phyloP scores from a whole-genome alignment of 2,888 invertebrate genomes.

The Drosophila imparisetae region DNA sequence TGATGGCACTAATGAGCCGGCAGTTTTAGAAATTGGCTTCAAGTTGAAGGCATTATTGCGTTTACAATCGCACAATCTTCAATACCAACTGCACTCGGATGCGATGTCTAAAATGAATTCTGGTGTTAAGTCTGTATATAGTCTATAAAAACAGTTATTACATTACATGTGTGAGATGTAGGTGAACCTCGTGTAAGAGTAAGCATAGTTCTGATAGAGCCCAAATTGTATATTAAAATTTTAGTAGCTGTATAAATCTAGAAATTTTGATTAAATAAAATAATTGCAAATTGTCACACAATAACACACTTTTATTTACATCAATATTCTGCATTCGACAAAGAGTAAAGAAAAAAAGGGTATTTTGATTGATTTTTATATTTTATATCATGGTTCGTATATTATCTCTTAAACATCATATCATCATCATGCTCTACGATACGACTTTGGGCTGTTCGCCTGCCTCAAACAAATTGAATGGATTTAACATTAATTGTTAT shows the following conservation, averaged over 20 bases:
- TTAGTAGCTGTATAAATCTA: slow-evolving; percentile 18
- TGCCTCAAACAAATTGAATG: slow-evolving; percentile 31
- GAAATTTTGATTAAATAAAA: slow-evolving; percentile 8
- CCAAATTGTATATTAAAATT: slow-evolving; percentile 56
- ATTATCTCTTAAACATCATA: slow-evolving; percentile 40
- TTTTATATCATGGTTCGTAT: slow-evolving; percentile 36
- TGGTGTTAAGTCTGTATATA: slow-evolving; percentile 87
- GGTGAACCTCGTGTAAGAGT: slow-evolving; percentile 30
- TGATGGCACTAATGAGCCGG: slow-evolving; percentile 58
- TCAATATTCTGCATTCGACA: neutral
- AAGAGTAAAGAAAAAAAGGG: slow-evolving; percentile 2
- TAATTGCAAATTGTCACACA: neutral
- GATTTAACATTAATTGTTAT: slow-evolving; percentile 36
- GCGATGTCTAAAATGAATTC: slow-evolving; percentile 66
- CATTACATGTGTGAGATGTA: slow-evolving; percentile 26
- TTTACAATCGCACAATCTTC: slow-evolving; percentile 60
- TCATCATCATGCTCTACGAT: slow-evolving; percentile 29
- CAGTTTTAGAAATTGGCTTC: slow-evolving; percentile 69
- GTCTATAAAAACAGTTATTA: slow-evolving; percentile 51
- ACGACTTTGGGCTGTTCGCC: slow-evolving; percentile 32
- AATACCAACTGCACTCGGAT: slow-evolving; percentile 71
- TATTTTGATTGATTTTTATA: neutral
- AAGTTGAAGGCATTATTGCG: slow-evolving; percentile 63
- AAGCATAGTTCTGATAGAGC: slow-evolving; percentile 15
- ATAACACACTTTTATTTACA: neutral